phyloP scores from a whole-genome alignment of 1,140 invertebrate species.

The Calephelis virginiensis region DNA sequence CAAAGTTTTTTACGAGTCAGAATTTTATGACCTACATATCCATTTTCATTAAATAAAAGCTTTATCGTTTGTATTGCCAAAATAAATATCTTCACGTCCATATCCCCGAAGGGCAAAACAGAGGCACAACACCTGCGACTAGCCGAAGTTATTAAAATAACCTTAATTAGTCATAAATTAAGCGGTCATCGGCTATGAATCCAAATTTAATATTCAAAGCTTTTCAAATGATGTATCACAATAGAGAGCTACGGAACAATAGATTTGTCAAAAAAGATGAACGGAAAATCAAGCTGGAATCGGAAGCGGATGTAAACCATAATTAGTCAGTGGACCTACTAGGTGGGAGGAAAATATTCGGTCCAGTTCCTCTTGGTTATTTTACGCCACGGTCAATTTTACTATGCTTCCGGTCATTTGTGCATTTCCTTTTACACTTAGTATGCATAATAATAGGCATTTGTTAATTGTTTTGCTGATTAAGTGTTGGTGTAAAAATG shows the following conservation, averaged over 20 bases:
- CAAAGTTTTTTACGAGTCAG: too few relatives aligned
- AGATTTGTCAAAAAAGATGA: constrained; percentile 6
- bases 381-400: constrained; percentile 6
- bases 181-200: neutral
- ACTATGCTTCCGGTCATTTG: neutral
- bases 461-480: too few relatives aligned
- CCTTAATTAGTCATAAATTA: neutral
- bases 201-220: neutral
- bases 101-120: too few relatives aligned
- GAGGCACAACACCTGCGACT: too few relatives aligned
- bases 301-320: constrained; percentile 43
- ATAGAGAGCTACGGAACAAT: constrained; percentile 12
- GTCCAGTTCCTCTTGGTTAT: constrained; percentile 16
- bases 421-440: neutral
- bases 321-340: constrained; percentile 35
- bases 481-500: too few relatives aligned
- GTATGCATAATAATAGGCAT: neutral
- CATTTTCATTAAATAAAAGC: too few relatives aligned
- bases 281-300: constrained; percentile 30
- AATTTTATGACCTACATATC: too few relatives aligned
- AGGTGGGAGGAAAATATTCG: constrained; percentile 18
- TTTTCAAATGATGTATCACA: neutral
- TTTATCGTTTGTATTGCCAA: too few relatives aligned
- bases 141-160: neutral
- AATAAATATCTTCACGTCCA: too few relatives aligned